A percentile compares a stretch with the other conserved stretches of the same genome.
phyloP scores from a whole-genome alignment of 2,888 invertebrate species.

The Lasioglossum calceatum region DNA sequence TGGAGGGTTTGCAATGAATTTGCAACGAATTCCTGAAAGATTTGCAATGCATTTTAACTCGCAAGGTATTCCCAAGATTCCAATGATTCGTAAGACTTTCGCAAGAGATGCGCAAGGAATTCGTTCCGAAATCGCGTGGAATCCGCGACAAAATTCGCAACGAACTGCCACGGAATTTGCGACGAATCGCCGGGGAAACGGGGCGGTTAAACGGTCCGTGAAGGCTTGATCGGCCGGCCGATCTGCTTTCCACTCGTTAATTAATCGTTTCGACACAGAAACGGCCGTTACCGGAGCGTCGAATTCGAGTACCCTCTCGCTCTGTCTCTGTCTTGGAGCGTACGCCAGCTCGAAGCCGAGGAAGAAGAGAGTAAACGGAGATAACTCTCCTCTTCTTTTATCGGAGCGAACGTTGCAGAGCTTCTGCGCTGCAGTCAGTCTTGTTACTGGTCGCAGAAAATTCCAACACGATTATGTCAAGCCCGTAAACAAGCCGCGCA shows the following conservation, averaged over 20 bases:
- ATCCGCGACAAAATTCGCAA: neutral
- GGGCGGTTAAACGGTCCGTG: slow-evolving; percentile 33
- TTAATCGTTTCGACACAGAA: slow-evolving; percentile 2
- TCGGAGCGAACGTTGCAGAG: neutral
- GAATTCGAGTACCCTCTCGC: neutral
- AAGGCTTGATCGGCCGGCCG: slow-evolving; percentile 23
- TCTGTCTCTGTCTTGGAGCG: neutral
- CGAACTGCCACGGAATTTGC: neutral
- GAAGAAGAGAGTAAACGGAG: neutral
- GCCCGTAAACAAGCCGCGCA: slow-evolving; percentile 59
- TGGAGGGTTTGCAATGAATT: neutral
- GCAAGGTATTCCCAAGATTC: neutral
- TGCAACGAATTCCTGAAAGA: neutral
- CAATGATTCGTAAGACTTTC: neutral
- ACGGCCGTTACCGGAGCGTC: neutral
- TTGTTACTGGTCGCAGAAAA: slow-evolving; percentile 29
- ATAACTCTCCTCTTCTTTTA: neutral
- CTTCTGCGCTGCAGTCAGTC: slow-evolving; percentile 9
- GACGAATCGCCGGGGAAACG: slow-evolving; percentile 6
- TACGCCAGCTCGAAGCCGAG: neutral
- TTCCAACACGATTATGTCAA: slow-evolving; percentile 67
- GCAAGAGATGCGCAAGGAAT: neutral
- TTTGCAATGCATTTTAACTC: neutral
- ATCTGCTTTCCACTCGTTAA: slow-evolving; percentile 44
- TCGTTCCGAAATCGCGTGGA: neutral